Percentiles rank a stretch among this genome's conserved stretches.
Evolutionary conservation across 2,888 invertebrate genomes (phyloP).

Genomic region (Heteropelma amictum): DNA sequence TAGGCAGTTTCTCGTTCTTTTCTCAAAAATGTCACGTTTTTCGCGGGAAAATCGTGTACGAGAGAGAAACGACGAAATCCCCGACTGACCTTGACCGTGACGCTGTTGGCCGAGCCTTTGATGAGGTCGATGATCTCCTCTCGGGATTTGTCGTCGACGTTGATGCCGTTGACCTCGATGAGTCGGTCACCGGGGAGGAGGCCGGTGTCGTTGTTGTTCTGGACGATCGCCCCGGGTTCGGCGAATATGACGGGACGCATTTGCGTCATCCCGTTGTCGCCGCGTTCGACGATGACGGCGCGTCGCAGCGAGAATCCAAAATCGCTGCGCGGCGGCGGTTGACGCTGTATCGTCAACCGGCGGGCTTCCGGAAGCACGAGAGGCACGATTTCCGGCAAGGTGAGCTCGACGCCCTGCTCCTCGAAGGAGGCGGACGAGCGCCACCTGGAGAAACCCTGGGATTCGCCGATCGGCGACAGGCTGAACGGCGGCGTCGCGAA

Average conservation of each 20-base stretch:
- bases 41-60: no score
- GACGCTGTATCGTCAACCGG: constrained; percentile 86
- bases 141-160: constrained; percentile 90
- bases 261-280: constrained; percentile 79
- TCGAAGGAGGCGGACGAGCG: constrained; percentile 88
- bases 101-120: constrained; percentile 89
- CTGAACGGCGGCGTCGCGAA: constrained; percentile 93
- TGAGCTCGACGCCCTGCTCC: constrained; percentile 83
- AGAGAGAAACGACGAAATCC: no score
- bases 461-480: constrained; percentile 90
- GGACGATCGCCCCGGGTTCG: constrained; percentile 89
- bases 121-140: constrained; percentile 97
- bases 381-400: constrained; percentile 85
- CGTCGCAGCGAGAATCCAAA: constrained; percentile 96
- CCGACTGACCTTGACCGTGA: constrained; percentile 88
- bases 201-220: constrained; percentile 85
- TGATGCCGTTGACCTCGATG: constrained; percentile 92
- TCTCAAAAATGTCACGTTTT: no score
- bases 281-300: constrained; percentile 89
- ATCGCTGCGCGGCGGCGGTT: constrained; percentile 91
- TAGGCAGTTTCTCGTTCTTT: no score
- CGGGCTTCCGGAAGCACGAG: constrained; percentile 86
- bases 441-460: constrained; percentile 89
- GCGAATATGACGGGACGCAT: constrained; percentile 91
- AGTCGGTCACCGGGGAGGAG: constrained; percentile 96